Base-by-base conservation (phyloP, 2,113 vertebrate species). In the Orthonyx spaldingii region DNA sequence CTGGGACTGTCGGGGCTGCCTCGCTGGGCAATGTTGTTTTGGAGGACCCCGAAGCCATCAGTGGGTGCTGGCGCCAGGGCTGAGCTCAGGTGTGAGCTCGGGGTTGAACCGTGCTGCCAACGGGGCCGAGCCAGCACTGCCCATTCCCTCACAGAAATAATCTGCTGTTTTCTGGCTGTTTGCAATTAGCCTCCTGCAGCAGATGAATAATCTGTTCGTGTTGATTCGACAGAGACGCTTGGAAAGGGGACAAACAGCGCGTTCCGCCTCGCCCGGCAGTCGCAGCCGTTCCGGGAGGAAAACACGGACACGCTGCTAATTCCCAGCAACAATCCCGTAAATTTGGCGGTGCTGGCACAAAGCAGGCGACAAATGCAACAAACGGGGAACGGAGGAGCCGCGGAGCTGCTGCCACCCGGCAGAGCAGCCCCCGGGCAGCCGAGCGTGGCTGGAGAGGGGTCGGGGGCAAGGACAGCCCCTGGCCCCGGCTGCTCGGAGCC, bases 161-260 rank as follows among this genome's bases (percentile, higher is more conserved):
- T 84, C 65, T 68, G 75, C 83, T 81, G 80, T 37, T 93, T 81
- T 63, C 84, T 3, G 39, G 79, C 79, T 91, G 91, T 84, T 78
- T 88, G 96, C 95, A 92, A 75, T 92, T 78, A 91, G 81, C 81
- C 53, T 86, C 87, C 90, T 55, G 84, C 87, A 78, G 94, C 95
- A 95, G 97, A 91, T 94, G 94, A 94, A 94, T 90, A 83, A 89
- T 94, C 92, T 55, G 90, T 89, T 91, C 93, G 49, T 89, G 87
- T 95, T 95, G 93, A 86, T 60, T 93, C 7, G 92, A 93, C 90
- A 93, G 93, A 94, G 77, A 70, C 7, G 11, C 55, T 90, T 93
- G 96, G 95, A 93, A 64, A 77, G 64, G 63, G 85, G 91, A 95
- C 93, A 95, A 88, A 35, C 55, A 57, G 78, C 68, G 8, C 68